A percentile compares a stretch with the other conserved stretches of the same genome.
Conservation (phyloP, 1,140 invertebrate species). For the Euglossa dilemma region DNA sequence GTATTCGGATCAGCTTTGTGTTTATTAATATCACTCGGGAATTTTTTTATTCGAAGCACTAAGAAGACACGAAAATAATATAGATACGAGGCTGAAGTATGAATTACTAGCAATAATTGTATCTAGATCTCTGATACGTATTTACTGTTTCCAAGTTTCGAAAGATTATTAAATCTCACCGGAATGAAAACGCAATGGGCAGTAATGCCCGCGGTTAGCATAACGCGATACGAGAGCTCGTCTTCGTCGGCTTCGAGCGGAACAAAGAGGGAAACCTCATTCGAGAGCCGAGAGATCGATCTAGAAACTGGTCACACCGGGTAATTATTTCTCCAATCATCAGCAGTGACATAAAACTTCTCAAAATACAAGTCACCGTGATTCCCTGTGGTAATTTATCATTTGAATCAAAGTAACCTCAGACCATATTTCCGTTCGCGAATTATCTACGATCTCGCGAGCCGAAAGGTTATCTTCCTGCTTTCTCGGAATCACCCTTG, state of each 20-base stretch:
- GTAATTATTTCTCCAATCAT: background rate
- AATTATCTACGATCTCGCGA: too few species aligned
- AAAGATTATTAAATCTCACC: background rate
- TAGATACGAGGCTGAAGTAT: conserved; percentile 10
- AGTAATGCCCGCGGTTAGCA: background rate
- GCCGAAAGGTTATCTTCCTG: too few species aligned
- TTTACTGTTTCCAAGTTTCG: background rate
- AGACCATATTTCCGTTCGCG: background rate
- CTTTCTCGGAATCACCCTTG: too few species aligned
- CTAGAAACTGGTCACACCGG: background rate
- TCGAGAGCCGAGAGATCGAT: background rate
- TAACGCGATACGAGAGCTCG: background rate
- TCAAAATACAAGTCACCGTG: background rate
- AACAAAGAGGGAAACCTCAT: background rate
- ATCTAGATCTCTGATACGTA: conserved; percentile 16
- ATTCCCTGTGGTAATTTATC: background rate
- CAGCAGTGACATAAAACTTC: background rate
- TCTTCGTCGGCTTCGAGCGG: background rate
- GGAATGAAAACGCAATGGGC: background rate
- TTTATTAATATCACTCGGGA: background rate
- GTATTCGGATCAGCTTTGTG: too few species aligned
- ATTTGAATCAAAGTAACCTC: background rate
- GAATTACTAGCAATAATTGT: background rate
- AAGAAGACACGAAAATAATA: background rate
- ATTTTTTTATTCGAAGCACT: background rate